Conservation (phyloP, 1,140 invertebrate species). For the Drosophila gunungcola region DNA sequence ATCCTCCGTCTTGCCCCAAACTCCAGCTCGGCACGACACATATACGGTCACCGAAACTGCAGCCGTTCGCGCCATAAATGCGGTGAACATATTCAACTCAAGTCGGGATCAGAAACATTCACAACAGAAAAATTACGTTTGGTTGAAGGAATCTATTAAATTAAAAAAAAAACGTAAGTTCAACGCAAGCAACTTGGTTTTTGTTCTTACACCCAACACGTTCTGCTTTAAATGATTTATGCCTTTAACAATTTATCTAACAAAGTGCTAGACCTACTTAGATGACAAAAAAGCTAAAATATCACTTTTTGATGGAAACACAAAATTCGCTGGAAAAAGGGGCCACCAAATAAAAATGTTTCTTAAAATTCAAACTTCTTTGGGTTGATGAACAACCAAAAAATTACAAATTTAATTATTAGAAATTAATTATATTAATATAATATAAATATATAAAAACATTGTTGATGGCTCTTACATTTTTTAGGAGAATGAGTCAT, state of each 20-base stretch:
- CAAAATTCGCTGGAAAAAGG: too few relatives aligned
- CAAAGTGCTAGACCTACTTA: background rate
- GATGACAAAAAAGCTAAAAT: background rate
- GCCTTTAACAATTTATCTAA: background rate
- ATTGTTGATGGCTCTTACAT: too few relatives aligned
- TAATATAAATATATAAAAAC: too few relatives aligned
- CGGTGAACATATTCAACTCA: conserved; percentile 10
- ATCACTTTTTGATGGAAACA: background rate
- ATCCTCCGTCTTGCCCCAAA: conserved; percentile 41
- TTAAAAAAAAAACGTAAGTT: background rate
- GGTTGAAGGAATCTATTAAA: background rate
- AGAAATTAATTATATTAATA: too few relatives aligned
- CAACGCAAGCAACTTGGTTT: background rate
- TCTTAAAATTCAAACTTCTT: too few relatives aligned
- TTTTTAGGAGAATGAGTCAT: too few relatives aligned
- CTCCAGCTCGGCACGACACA: conserved; percentile 15
- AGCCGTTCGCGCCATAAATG: conserved; percentile 19
- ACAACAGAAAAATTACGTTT: background rate
- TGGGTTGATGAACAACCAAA: too few relatives aligned
- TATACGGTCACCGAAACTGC: conserved; percentile 38
- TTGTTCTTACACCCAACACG: background rate
- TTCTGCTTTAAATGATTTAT: background rate
- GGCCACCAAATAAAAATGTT: too few relatives aligned
- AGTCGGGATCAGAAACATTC: background rate
- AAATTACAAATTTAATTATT: too few relatives aligned